Conservation (phyloP, 2,797 vertebrate genomes). For the Toxotes lorentzi region DNA sequence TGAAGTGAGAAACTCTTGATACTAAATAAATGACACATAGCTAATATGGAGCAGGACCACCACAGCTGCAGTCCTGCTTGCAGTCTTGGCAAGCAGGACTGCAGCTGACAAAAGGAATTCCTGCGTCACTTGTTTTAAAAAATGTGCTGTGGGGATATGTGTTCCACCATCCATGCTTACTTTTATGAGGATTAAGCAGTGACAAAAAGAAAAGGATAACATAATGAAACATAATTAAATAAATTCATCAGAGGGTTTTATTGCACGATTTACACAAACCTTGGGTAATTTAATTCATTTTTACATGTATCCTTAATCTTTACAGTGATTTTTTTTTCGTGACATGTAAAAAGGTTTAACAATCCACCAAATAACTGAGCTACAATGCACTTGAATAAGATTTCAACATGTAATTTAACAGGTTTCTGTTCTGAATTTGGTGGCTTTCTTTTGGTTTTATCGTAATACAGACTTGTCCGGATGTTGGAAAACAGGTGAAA, state of each 20-base stretch:
- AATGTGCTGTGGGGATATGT: slow-evolving; percentile 26
- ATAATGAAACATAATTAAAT: background rate
- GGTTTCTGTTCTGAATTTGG: too few relatives aligned
- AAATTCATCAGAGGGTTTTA: too few relatives aligned
- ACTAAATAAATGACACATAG: background rate
- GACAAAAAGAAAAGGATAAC: background rate
- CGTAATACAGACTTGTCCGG: background rate
- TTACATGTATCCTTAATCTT: background rate
- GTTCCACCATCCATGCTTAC: slow-evolving; percentile 1
- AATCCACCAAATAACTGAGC: background rate
- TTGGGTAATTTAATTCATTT: background rate
- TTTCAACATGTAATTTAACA: too few relatives aligned
- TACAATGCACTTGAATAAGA: too few relatives aligned
- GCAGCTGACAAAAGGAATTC: slow-evolving; percentile 26
- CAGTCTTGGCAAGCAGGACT: slow-evolving; percentile 3
- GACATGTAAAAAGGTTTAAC: background rate
- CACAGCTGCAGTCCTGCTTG: background rate
- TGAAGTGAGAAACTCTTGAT: slow-evolving; percentile 36
- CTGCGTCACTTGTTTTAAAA: slow-evolving; percentile 17
- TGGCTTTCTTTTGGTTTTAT: background rate
- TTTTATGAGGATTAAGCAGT: slow-evolving; percentile 1
- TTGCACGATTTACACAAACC: too few relatives aligned
- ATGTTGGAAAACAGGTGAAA: background rate
- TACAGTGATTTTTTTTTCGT: slow-evolving; percentile 12
- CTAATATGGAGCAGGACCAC: slow-evolving; percentile 14